Evolutionary conservation across 2,113 vertebrate genomes (phyloP).

Genomic region (Eretmochelys imbricata): DNA sequence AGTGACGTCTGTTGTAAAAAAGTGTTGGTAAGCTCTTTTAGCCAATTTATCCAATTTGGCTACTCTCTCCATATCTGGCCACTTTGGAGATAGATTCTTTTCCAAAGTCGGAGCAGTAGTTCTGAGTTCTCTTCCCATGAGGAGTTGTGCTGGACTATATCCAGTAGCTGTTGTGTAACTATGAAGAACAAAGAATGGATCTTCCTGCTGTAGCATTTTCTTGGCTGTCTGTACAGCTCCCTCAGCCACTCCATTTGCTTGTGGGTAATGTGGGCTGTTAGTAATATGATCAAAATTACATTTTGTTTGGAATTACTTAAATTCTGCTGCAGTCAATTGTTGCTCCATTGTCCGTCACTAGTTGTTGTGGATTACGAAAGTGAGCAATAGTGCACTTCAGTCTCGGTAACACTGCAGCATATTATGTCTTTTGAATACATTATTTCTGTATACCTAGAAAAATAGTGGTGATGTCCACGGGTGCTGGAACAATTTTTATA

Average conservation of each 20-base stretch:
- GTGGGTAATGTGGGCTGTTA: not conserved
- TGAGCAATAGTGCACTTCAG: not conserved
- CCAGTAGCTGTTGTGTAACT: not conserved
- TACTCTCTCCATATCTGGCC: not conserved
- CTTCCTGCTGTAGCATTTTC: not conserved
- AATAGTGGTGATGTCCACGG: not conserved
- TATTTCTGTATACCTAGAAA: not conserved
- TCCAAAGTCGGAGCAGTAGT: not conserved
- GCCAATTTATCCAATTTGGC: not conserved
- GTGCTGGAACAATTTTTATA: too few relatives aligned
- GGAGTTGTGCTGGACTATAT: not conserved
- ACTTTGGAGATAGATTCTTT: not conserved
- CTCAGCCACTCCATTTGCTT: not conserved
- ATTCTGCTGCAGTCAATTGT: not conserved
- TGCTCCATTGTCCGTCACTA: not conserved
- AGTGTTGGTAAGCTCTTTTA: not conserved
- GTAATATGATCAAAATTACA: not conserved
- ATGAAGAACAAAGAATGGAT: not conserved
- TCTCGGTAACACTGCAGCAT: not conserved
- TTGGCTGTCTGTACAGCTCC: not conserved
- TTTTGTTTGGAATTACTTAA: not conserved
- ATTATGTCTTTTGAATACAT: not conserved
- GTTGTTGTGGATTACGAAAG: not conserved
- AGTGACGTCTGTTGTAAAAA: not conserved
- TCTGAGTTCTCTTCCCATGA: not conserved